Percentiles rank a stretch among this genome's conserved stretches.
These are phyloP conservation scores for Artemia sinica DNA, from an alignment of 2,888 invertebrate species.

Conservation along the genomic window DNA sequence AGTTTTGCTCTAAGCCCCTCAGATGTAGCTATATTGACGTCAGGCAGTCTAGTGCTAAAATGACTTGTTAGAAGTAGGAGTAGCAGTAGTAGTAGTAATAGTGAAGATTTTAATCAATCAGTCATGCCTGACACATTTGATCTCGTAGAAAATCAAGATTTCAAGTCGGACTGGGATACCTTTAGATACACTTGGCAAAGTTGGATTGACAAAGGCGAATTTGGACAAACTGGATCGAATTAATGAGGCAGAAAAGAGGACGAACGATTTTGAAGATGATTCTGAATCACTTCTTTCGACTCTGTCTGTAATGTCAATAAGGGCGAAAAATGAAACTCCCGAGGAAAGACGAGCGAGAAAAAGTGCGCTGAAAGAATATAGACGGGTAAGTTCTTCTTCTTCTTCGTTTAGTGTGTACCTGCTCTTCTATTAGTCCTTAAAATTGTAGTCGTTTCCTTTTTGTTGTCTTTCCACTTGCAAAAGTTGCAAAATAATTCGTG, in stretches of 20 bases:
- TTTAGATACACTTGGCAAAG: slow-evolving; percentile 42
- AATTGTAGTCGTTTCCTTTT: neutral
- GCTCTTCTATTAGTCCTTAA: slow-evolving; percentile 7
- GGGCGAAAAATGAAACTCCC: slow-evolving; percentile 56
- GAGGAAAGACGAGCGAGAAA: slow-evolving; percentile 65
- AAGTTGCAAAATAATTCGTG: neutral
- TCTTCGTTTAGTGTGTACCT: neutral
- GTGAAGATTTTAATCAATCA: too few species aligned
- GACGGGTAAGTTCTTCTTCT: slow-evolving; percentile 33
- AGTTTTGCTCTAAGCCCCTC: too few species aligned
- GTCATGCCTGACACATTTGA: neutral
- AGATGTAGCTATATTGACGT: too few species aligned
- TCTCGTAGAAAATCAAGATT: slow-evolving; percentile 25
- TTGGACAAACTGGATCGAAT: slow-evolving; percentile 43
- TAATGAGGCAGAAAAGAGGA: slow-evolving; percentile 19
- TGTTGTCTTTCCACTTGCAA: neutral
- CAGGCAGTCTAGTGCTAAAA: too few species aligned
- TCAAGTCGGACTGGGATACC: slow-evolving; percentile 52
- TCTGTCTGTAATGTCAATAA: slow-evolving; percentile 28
- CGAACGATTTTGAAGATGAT: slow-evolving; percentile 22
- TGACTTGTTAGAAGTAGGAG: too few species aligned
- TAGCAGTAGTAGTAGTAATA: too few species aligned
- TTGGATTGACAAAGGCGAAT: slow-evolving; percentile 46
- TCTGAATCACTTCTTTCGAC: slow-evolving; percentile 26
- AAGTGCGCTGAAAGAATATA: slow-evolving; percentile 55